These are phyloP conservation scores for Chrysomallon squamiferum DNA, from an alignment of 1,140 invertebrate genomes.

Conservation along the genomic window DNA sequence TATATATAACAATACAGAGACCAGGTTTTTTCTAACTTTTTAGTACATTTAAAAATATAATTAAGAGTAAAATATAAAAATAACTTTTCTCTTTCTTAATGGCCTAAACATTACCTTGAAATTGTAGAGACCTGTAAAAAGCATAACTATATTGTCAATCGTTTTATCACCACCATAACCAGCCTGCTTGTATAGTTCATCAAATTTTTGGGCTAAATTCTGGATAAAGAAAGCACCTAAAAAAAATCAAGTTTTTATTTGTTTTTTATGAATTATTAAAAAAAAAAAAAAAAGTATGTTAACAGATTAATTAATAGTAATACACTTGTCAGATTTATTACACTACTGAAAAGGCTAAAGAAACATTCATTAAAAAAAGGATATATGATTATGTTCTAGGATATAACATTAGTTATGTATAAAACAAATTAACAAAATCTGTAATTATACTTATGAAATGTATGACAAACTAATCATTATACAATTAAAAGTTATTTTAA, in stretches of 20 bases:
- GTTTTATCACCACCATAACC: constrained; percentile 77
- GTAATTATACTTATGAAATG: neutral
- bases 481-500: constrained; percentile 1
- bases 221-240: constrained; percentile 82
- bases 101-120: constrained; percentile 86
- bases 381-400: no score
- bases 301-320: no score
- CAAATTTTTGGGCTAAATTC: constrained; percentile 72
- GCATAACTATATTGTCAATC: constrained; percentile 83
- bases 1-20: no score
- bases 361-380: no score
- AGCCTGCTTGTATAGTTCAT: constrained; percentile 66
- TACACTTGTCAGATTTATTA: no score
- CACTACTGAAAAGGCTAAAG: no score
- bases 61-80: neutral
- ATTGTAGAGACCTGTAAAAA: constrained; percentile 85
- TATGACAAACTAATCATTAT: neutral
- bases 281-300: no score
- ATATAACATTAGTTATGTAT: no score
- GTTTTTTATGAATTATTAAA: neutral
- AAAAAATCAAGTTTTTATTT: constrained; percentile 35
- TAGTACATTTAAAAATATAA: neutral
- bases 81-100: no score
- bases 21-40: neutral
- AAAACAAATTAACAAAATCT: neutral